Base-by-base conservation (phyloP, 2,797 vertebrate genomes). In the Muscicapa striata region DNA sequence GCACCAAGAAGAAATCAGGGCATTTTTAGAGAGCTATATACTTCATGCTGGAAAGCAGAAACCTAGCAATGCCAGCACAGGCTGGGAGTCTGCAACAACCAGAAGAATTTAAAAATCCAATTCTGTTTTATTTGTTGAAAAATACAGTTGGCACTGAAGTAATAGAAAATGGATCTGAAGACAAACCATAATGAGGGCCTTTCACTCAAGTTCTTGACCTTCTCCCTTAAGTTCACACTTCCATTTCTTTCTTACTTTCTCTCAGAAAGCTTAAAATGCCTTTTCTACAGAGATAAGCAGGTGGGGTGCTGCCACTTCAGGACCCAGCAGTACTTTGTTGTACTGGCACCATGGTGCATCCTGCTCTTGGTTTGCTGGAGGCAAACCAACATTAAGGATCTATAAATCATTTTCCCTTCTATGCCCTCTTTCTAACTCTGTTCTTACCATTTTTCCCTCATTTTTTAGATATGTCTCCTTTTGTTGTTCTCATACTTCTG, bases 31-130 rank as follows among this genome's bases (percentile, higher is more conserved):
- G 12, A 57, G 20, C 76, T 17, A 68, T 9, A 18, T 15, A 13
- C 19, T 84, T 72, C 10, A 15, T 8, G 3, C 7, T n/a, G 70
- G 48, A 82, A 89, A 89, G 52, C 58, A 91, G 41, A 80, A 89
- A 49, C 21, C 19, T n/a, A 72, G 27, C 0, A 0, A 59, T 24
- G 32, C 38, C 57, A 87, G 36, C 36, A 36, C 36, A 36, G 36
- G 36, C 36, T 36, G 36, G 36, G 36, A 36, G 52, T 22, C 62
- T 13, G 1, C n/a, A 84, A 70, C 30, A 40, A 29, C 38, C 40
- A 87, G 41, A 58, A 66, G 38, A 67, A 69, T 66, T 63, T 43
- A 46, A 51, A 51, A 61, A 78, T 27, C 13, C 29, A 36, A 43
- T 45, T 83, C 45, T 79, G 15, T 45, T 49, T 57, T 27, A 21